Base-by-base conservation (phyloP, 2,888 invertebrate genomes). In the Diplazon laetatorius region DNA sequence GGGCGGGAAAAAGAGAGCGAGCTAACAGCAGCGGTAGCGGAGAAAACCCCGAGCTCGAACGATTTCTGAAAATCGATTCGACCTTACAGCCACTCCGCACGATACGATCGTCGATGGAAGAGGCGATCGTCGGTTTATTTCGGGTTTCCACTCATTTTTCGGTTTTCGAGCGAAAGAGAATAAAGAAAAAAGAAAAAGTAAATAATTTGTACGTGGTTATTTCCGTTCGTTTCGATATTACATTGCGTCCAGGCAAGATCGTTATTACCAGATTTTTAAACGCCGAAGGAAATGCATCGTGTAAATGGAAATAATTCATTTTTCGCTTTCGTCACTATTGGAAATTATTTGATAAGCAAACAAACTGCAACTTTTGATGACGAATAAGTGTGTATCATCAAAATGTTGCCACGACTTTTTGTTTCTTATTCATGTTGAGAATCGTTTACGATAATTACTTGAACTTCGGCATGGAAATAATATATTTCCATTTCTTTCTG, bases 51-150 rank as follows among this genome's bases (percentile, higher is more conserved):
- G 42, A 22, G 39, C 48, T 55, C 37, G 39, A 69, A 78, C 78
- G 65, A 78, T 78, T 70, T 44, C 70, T 60, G 52, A 59, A 78
- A 78, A 74, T 78, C 78, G 78, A 78, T 78, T 78, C 46, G 60
- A 60, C 74, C 39, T 74, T 65, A 74, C 70, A 55, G 37, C 50
- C 74, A 39, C 46, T 37, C 20, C 42, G 62, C 30, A 46, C 65
- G 78, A 73, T 70, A 74, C 78, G 63, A 73, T 73, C 69, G 65
- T 66, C 70, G 68, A 14, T 25, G 52, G 70, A 60, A 42, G 59
- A 73, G 62, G 65, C 59, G 70, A 70, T 78, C 69, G 60, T 12
- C 30, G 16, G 52, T 70, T 66, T 78, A 66, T 65, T 70, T 18
- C 48, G 30, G 12, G 35, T 60, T n/a, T 52, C 37, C 52, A 48